A percentile compares a stretch with the other conserved stretches of the same genome.
Conservation (phyloP, 2,888 invertebrate genomes). For the Calliopum simillimum region DNA sequence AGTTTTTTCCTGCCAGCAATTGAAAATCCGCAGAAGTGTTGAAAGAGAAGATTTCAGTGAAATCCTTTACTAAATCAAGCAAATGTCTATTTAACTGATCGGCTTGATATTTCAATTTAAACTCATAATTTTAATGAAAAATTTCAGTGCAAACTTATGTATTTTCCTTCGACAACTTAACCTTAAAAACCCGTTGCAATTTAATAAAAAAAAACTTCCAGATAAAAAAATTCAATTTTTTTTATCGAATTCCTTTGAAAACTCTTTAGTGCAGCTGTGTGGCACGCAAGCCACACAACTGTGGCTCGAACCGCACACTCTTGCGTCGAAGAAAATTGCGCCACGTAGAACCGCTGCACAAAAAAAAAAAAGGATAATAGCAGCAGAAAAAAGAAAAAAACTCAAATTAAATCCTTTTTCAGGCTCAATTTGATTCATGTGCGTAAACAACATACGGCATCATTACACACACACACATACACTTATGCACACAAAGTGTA, state of each 20-base stretch:
- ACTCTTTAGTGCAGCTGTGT: constrained; percentile 25
- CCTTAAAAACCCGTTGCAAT: constrained; percentile 39
- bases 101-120: background rate
- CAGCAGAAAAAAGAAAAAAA: constrained; percentile 37
- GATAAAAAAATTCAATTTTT: no score
- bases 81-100: no score
- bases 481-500: constrained; percentile 9
- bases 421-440: constrained; percentile 63
- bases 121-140: background rate
- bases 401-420: constrained; percentile 65
- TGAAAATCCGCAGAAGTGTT: no score
- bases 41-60: no score
- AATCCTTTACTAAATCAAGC: no score
- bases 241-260: no score
- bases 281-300: constrained; percentile 28
- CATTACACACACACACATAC: background rate
- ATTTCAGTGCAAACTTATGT: no score
- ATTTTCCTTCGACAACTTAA: constrained; percentile 31
- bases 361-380: constrained; percentile 36
- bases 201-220: constrained; percentile 16
- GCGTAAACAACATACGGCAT: constrained; percentile 29
- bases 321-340: constrained; percentile 36
- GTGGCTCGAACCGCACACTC: constrained; percentile 42
- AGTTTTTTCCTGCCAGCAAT: no score
- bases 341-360: constrained; percentile 36